Base-by-base conservation (phyloP, 1,140 invertebrate genomes). In the Magallana ariakensis region DNA sequence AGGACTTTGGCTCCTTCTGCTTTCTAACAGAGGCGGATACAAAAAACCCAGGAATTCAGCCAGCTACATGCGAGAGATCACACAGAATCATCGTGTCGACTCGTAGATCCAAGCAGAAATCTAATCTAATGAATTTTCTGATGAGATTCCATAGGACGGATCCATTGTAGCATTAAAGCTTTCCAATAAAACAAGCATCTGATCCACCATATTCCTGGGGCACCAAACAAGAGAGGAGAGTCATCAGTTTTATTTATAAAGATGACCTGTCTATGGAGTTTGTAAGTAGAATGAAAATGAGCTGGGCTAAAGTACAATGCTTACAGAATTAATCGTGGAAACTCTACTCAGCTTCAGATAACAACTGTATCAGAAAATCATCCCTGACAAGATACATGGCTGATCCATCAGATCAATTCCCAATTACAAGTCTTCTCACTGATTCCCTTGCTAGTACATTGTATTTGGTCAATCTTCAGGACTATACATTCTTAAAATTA, bases 81-180 rank as follows among this genome's bases (percentile, higher is more conserved):
- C 66, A 75, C 66, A 26, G 66, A 75, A 75, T 75, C 66, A 75
- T 75, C 66, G 33, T 75, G 66, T 75, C 66, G 22, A 75, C 22
- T 26, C 66, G 19, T 46, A 75, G 66, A 75, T 75, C 66, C 66
- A 26, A 13, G 22, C 66, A 13, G 22, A 75, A 75, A 75, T 75
- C 66, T 75, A 75, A 13, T 75, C 66, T 75, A 75, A 75, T 75
- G 66, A 75, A 75, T 75, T 75, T 26, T 75, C 22, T 26, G 66
- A 75, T 60, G 66, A 75, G 66, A 75, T 75, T 75, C 10, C 33
- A 75, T 46, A 75, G 66, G 66, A 75, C 13, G 66, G 19, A 75
- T 13, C 66, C 22, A 26, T 11, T 75, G 66, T 75, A 75, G 66
- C 66, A 75, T 75, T 75, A 75, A 75, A 75, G 26, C 66, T 26